phyloP scores from a whole-genome alignment of 2,113 vertebrate genomes.

The Felis chaus region DNA sequence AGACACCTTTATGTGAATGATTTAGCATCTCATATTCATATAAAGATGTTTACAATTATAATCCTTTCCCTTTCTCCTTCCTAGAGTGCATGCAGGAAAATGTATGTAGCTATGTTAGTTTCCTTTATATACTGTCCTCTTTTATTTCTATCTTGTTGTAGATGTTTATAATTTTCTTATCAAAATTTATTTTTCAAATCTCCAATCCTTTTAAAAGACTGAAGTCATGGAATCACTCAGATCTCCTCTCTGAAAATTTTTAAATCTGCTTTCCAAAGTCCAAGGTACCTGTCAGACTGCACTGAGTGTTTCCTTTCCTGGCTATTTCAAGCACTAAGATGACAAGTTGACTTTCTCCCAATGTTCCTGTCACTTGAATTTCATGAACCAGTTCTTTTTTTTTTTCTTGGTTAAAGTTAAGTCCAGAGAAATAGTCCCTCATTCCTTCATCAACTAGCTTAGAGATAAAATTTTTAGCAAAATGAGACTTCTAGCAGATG shows the following conservation, averaged over 20 bases:
- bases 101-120: background rate
- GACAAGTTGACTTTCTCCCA: constrained; percentile 74
- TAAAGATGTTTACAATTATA: constrained; percentile 11
- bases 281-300: constrained; percentile 48
- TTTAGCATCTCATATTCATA: background rate
- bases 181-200: constrained; percentile 41
- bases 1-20: background rate
- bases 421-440: constrained; percentile 52
- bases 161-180: constrained; percentile 49
- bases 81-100: background rate
- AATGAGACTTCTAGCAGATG: constrained; percentile 42
- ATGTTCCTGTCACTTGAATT: constrained; percentile 74
- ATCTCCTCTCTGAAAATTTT: constrained; percentile 49
- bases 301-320: constrained; percentile 61
- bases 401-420: constrained; percentile 64
- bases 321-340: constrained; percentile 64
- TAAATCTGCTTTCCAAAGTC: constrained; percentile 55
- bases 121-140: background rate
- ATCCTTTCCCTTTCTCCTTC: background rate
- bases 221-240: background rate
- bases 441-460: constrained; percentile 47
- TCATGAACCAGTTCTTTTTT: constrained; percentile 61
- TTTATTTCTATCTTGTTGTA: background rate
- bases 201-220: constrained; percentile 2
- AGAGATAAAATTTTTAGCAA: constrained; percentile 26